Base-by-base conservation (phyloP, 2,888 invertebrate genomes). In the Pimpla rufipes region DNA sequence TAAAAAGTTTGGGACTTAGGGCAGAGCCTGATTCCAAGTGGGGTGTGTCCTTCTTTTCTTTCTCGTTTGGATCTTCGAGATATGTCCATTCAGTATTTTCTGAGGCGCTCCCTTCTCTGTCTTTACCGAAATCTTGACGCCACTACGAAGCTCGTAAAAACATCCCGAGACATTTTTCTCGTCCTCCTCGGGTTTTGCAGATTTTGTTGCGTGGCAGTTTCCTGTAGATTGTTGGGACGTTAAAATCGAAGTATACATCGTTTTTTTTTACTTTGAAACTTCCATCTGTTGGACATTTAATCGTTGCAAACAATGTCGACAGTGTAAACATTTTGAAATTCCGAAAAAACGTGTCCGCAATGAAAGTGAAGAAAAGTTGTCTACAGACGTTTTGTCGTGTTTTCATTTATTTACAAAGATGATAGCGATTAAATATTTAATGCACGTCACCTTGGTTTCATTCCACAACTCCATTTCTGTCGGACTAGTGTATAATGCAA, bases 1-100 rank as follows among this genome's bases (percentile, higher is more conserved):
- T 83, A 83, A 83, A 83, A 75, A 77, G 52, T 79, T 83, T 77
- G 52, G 80, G 62, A 73, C 77, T 40, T 75, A 55, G 23, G 55
- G 29, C 21, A 37, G n/a, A 47, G 29, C 35, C 55, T 67, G 35
- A 67, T 57, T 18, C 57, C 35, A 40, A 21, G 66, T 42, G 67
- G 47, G 71, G 35, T 68, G 74, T 64, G 67, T 75, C 21, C 50
- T 76, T 47, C 37, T 74, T 80, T 80, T 83, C 62, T 83, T 80
- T 83, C 55, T 80, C 62, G 47, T 68, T 68, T 21, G 42, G 55
- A 78, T 83, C 68, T 64, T 62, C 11, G 45, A 70, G 78, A 74
- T 21, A 45, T 42, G 71, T 79, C 79, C 76, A 79, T 83, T 79
- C 79, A 79, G 70, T 73, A 71, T 76, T 83, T 71, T 67, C 40